Conservation (phyloP, 1,140 invertebrate genomes). For the Microplitis demolitor region DNA sequence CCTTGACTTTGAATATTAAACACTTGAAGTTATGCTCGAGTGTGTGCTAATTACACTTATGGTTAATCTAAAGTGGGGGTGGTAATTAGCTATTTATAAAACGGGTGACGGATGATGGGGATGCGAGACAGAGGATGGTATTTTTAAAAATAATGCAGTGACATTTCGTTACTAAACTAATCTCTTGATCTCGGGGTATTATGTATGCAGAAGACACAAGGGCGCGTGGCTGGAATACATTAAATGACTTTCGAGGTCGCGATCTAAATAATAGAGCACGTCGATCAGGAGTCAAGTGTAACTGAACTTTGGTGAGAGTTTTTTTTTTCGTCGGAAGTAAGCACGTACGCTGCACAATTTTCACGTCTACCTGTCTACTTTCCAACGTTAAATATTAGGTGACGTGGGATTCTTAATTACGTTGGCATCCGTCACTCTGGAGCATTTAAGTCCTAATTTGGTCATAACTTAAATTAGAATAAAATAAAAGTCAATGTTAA, state of each 20-base stretch:
- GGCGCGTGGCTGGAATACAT: slow-evolving; percentile 49
- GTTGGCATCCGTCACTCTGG: not conserved
- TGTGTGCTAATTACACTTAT: not conserved
- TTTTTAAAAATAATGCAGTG: too few species aligned
- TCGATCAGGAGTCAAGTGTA: slow-evolving; percentile 10
- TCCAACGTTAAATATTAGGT: slow-evolving; percentile 23
- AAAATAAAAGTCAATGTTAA: not conserved
- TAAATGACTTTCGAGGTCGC: slow-evolving; percentile 56
- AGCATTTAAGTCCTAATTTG: not conserved
- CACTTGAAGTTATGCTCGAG: not conserved
- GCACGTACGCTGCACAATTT: slow-evolving; percentile 16
- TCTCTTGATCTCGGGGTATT: not conserved
- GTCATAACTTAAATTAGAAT: not conserved
- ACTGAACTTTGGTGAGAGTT: slow-evolving; percentile 49
- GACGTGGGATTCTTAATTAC: not conserved
- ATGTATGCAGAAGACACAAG: slow-evolving; percentile 34
- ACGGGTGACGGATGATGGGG: too few species aligned
- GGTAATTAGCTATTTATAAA: too few species aligned
- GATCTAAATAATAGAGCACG: slow-evolving; percentile 35
- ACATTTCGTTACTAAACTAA: too few species aligned
- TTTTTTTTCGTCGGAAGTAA: not conserved
- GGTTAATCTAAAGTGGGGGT: too few species aligned
- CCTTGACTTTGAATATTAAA: slow-evolving; percentile 13
- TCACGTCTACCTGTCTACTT: slow-evolving; percentile 22
- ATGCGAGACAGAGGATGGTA: too few species aligned